Evolutionary conservation across 2,797 vertebrate species (phyloP), one percentile per base, ranked within the genome.

Genomic region (Scarus forsteni): DNA sequence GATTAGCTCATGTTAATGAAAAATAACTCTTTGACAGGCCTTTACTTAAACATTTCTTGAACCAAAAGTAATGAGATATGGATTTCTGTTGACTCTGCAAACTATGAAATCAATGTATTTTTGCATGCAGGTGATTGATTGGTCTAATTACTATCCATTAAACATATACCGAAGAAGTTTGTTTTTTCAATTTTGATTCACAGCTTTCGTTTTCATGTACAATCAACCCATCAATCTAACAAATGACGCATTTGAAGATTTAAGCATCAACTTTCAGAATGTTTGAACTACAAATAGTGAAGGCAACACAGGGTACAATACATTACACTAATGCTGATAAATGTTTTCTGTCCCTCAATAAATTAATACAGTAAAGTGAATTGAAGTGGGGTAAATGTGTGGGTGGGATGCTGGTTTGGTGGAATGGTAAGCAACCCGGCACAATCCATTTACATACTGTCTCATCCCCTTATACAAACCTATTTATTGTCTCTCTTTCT

Each of bases 1-100:
- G 70, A 72, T 70, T 39, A 58, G 11, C 61, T 50, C 19, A 19
- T 46, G 16, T 16, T 27, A 27, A 27, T 27, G 4, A 27, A 27
- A 27, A 27, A 27, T 2, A 27, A 27, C 4, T 4, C 4, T 27
- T 27, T 27, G 2, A 27, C 27, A 2, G 4, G 27, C 27, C 27
- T 27, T 27, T 27, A 2, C 4, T 27, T 27, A 27, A 27, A 27
- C 27, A 27, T 27, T 39, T 39, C 9, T 7, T 39, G 2, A 39
- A 39, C 38, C 40, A 42, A 11, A 10, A 11, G 40, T 11, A 10
- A 42, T 11, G 12, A 14, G 14, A 5, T 13, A 50, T 8, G 6
- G 39, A 8, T 40, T 27, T 63, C 10, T 51, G 12, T 40, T 46
- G 44, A 50, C 12, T 52, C 42, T 45, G 10, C 43, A 39, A 34